These are phyloP conservation scores for Teleiodes luculella DNA, from an alignment of 2,888 invertebrate species.

Conservation along the genomic window DNA sequence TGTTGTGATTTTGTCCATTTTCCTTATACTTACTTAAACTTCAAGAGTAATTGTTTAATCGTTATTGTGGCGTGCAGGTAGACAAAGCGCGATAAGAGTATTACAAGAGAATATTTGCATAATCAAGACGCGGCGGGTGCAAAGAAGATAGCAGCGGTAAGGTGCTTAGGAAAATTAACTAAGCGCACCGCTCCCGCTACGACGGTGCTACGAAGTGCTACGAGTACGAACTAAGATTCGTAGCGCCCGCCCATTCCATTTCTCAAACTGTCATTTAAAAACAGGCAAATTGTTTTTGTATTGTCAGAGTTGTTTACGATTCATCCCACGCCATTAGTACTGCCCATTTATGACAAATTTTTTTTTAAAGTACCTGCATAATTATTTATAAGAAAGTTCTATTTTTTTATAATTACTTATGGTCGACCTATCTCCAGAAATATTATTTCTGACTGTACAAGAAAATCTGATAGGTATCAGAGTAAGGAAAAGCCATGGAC, in stretches of 20 bases:
- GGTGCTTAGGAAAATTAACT: slow-evolving; percentile 73
- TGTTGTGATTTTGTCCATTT: not conserved
- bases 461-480: no score
- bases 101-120: slow-evolving; percentile 71
- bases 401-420: no score
- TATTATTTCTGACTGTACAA: no score
- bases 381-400: no score
- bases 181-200: slow-evolving; percentile 28
- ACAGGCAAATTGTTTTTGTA: no score
- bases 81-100: slow-evolving; percentile 70
- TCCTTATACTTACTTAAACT: slow-evolving; percentile 7
- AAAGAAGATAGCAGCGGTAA: slow-evolving; percentile 74
- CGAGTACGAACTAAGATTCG: slow-evolving; percentile 33
- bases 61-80: slow-evolving; percentile 47
- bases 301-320: no score
- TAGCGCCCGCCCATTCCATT: slow-evolving; percentile 26
- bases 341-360: no score
- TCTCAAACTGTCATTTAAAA: no score
- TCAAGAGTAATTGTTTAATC: slow-evolving; percentile 24
- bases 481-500: no score
- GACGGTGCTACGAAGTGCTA: slow-evolving; percentile 21
- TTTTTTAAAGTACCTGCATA: no score
- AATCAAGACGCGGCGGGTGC: slow-evolving; percentile 69
- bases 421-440: no score
- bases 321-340: no score